phyloP scores from a whole-genome alignment of 2,113 vertebrate species.

The Candoia aspera region DNA sequence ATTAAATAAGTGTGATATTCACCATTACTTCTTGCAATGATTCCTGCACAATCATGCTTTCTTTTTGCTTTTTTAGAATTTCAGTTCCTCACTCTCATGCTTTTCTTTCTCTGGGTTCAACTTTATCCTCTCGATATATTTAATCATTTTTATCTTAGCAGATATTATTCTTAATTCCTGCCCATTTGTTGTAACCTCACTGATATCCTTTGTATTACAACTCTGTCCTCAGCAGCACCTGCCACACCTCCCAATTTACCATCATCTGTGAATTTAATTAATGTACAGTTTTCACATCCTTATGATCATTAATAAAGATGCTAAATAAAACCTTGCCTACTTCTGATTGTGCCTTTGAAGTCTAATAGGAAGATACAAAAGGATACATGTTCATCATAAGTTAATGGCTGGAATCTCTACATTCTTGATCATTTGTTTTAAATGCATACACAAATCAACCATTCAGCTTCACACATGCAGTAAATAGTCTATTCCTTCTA shows the following conservation, averaged over 20 bases:
- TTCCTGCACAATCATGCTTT: background rate
- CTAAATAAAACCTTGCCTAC: constrained; percentile 82
- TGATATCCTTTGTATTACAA: constrained; percentile 69
- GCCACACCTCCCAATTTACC: constrained; percentile 79
- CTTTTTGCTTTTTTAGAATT: too few species aligned
- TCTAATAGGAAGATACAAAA: constrained; percentile 65
- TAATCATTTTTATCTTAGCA: constrained; percentile 18
- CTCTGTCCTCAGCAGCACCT: constrained; percentile 75
- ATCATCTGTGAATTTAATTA: constrained; percentile 83
- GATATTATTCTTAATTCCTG: constrained; percentile 57
- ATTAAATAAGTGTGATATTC: too few species aligned
- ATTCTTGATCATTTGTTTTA: constrained; percentile 53
- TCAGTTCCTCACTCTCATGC: background rate
- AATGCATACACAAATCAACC: constrained; percentile 61
- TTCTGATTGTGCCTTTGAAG: constrained; percentile 70
- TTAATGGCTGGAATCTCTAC: constrained; percentile 63
- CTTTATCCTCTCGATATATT: background rate
- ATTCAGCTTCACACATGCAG: constrained; percentile 44
- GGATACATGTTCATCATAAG: constrained; percentile 6
- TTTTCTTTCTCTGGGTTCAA: background rate
- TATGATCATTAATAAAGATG: constrained; percentile 83
- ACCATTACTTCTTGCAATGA: background rate
- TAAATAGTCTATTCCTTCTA: constrained; percentile 18
- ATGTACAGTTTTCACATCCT: constrained; percentile 77
- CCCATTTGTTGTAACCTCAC: constrained; percentile 64